Percentiles rank a stretch among this genome's conserved stretches.
phyloP scores from a whole-genome alignment of 2,888 invertebrate species.

The Oeneis ivallda region DNA sequence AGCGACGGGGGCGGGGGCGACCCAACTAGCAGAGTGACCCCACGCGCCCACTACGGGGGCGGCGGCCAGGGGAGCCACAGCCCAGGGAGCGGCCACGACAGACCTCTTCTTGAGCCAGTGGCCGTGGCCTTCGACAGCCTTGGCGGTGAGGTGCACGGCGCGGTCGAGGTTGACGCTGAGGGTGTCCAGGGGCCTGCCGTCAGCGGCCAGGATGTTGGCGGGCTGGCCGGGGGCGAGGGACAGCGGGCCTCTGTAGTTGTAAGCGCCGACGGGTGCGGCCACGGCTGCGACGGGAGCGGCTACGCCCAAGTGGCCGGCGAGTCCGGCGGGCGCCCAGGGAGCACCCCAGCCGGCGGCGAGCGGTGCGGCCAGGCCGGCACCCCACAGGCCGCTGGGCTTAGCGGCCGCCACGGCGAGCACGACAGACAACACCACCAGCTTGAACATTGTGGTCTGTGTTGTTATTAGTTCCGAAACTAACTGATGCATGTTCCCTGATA shows the following conservation, averaged over 20 bases:
- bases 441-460: slow-evolving; percentile 81
- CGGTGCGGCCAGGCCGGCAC: slow-evolving; percentile 38
- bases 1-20: slow-evolving; percentile 33
- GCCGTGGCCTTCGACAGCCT: slow-evolving; percentile 52
- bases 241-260: slow-evolving; percentile 61
- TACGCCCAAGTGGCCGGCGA: slow-evolving; percentile 7
- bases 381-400: slow-evolving; percentile 55
- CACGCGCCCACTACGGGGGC: slow-evolving; percentile 30
- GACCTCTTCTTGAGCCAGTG: slow-evolving; percentile 56
- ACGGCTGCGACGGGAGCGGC: slow-evolving; percentile 12
- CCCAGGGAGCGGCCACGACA: slow-evolving; percentile 29
- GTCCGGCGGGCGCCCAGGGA: slow-evolving; percentile 24
- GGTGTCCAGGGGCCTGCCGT: slow-evolving; percentile 70
- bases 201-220: slow-evolving; percentile 64
- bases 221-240: slow-evolving; percentile 70
- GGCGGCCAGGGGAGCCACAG: slow-evolving; percentile 39
- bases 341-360: slow-evolving; percentile 33
- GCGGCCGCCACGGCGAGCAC: slow-evolving; percentile 82
- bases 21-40: slow-evolving; percentile 9
- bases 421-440: slow-evolving; percentile 84
- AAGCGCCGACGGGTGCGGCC: slow-evolving; percentile 15
- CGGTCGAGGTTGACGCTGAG: slow-evolving; percentile 71
- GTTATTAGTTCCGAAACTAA: slow-evolving; percentile 62
- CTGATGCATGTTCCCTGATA: slow-evolving; percentile 60
- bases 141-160: slow-evolving; percentile 64